phyloP scores from a whole-genome alignment of 2,888 invertebrate genomes.

The Caenorhabditis uteleia region DNA sequence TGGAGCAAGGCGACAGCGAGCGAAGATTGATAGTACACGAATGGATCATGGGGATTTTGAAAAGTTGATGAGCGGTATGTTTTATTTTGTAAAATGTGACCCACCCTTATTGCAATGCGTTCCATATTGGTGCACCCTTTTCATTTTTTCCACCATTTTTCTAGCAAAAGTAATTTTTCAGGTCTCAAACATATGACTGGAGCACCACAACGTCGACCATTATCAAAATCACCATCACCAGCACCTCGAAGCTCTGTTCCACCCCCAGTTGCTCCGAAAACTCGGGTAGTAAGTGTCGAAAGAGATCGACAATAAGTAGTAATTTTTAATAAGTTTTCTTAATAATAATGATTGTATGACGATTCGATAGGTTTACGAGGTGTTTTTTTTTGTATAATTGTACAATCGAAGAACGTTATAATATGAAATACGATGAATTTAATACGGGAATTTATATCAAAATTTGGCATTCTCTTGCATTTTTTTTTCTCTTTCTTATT shows the following conservation, averaged over 20 bases:
- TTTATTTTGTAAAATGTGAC: constrained; percentile 1
- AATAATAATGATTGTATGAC: too few species aligned
- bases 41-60: constrained; percentile 67
- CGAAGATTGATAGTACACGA: constrained; percentile 59
- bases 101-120: not conserved
- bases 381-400: too few species aligned
- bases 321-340: not conserved
- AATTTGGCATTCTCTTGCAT: too few species aligned
- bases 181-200: constrained; percentile 49
- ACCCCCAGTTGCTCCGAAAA: constrained; percentile 58
- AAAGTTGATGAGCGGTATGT: constrained; percentile 57
- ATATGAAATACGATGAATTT: too few species aligned
- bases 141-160: too few species aligned
- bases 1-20: constrained; percentile 23
- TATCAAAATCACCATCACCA: constrained; percentile 40
- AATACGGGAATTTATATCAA: too few species aligned
- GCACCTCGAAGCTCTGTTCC: constrained; percentile 38
- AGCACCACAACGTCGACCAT: constrained; percentile 36
- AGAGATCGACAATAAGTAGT: constrained; percentile 43
- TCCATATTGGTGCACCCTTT: not conserved
- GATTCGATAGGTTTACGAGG: too few species aligned
- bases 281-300: constrained; percentile 47
- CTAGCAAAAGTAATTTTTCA: constrained; percentile 10
- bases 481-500: too few species aligned
- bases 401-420: too few species aligned